These are phyloP conservation scores for Sebastes minor DNA, from an alignment of 2,797 vertebrate genomes.

Conservation along the genomic window DNA sequence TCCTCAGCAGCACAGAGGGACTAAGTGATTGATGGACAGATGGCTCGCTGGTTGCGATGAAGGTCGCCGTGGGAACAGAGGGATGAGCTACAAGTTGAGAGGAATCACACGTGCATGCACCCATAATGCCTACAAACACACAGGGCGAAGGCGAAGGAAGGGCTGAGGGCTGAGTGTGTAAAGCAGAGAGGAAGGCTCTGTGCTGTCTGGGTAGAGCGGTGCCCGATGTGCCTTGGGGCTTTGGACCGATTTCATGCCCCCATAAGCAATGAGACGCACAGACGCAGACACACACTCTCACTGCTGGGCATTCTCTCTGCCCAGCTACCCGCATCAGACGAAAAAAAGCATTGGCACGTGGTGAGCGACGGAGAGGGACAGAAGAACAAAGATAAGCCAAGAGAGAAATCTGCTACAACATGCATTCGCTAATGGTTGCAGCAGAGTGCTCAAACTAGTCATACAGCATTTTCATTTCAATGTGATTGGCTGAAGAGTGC, in stretches of 20 bases:
- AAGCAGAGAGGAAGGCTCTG: slow-evolving; percentile 48
- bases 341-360: slow-evolving; percentile 41
- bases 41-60: slow-evolving; percentile 50
- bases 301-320: slow-evolving; percentile 52
- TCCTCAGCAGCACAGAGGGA: slow-evolving; percentile 53
- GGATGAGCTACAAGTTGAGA: slow-evolving; percentile 53
- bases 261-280: slow-evolving; percentile 79
- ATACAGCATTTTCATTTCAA: background rate
- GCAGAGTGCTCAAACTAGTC: slow-evolving; percentile 6
- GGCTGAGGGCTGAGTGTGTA: slow-evolving; percentile 4
- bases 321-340: slow-evolving; percentile 53
- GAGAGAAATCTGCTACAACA: slow-evolving; percentile 18
- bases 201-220: slow-evolving; percentile 56
- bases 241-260: slow-evolving; percentile 84
- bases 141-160: slow-evolving; percentile 18
- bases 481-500: background rate
- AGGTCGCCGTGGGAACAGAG: slow-evolving; percentile 56
- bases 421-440: background rate
- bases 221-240: slow-evolving; percentile 72
- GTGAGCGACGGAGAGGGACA: slow-evolving; percentile 25
- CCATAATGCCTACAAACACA: slow-evolving; percentile 29
- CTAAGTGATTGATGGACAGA: slow-evolving; percentile 69
- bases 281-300: slow-evolving; percentile 36
- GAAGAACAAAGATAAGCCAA: slow-evolving; percentile 38
- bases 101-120: slow-evolving; percentile 48